Conservation (phyloP, 2,888 invertebrate species). For the Parthenolecanium corni region DNA sequence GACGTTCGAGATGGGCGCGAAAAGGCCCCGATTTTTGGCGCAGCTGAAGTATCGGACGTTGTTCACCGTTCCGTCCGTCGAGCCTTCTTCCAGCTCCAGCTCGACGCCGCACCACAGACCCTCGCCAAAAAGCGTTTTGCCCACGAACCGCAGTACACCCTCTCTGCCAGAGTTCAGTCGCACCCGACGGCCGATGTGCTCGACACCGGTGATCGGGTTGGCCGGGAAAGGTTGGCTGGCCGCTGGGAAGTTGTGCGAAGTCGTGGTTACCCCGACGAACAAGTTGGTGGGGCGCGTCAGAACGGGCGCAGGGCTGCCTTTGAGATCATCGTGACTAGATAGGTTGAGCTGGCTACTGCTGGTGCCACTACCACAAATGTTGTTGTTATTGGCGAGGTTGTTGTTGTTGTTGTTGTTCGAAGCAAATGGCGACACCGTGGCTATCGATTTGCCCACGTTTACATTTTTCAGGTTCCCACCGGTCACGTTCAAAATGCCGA, state of each 20-base stretch:
- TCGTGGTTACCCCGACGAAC: conserved; percentile 22
- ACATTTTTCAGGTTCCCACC: conserved; percentile 32
- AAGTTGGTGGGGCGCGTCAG: conserved; percentile 31
- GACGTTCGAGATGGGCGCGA: conserved; percentile 51
- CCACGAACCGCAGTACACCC: conserved; percentile 48
- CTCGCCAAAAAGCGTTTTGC: conserved; percentile 45
- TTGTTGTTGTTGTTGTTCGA: conserved; percentile 28
- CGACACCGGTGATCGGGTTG: conserved; percentile 4
- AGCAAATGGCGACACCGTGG: conserved; percentile 4
- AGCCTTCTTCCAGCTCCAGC: conserved; percentile 46
- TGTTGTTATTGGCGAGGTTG: conserved; percentile 16
- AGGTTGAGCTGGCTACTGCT: background rate
- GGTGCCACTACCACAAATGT: background rate
- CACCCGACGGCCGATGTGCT: conserved; percentile 39
- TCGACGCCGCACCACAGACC: conserved; percentile 55
- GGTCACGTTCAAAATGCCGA: conserved; percentile 29
- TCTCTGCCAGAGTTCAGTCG: conserved; percentile 40
- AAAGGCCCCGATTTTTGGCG: conserved; percentile 47
- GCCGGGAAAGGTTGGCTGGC: background rate
- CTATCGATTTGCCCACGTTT: background rate
- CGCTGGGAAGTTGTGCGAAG: conserved; percentile 11
- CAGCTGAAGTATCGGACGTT: conserved; percentile 53
- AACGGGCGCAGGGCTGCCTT: background rate
- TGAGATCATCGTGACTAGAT: conserved; percentile 26
- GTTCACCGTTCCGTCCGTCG: conserved; percentile 49